These are phyloP conservation scores for Rhodeus uyekii DNA, from an alignment of 2,797 vertebrate genomes.

Conservation along the genomic window DNA sequence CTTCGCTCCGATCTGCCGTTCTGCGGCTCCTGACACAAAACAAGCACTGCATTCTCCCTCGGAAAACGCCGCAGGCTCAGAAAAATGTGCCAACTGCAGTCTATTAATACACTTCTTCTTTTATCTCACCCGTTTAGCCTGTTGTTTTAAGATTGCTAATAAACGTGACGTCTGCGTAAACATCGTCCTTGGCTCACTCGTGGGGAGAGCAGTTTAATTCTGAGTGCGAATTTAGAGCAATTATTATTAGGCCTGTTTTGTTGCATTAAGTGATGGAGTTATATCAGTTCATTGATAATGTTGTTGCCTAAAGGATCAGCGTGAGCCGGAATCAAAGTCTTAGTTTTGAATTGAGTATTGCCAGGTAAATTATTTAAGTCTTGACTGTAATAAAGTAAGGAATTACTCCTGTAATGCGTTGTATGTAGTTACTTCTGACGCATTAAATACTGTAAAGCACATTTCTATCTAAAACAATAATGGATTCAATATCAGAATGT, in stretches of 20 bases:
- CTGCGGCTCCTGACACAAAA: slow-evolving; percentile 16
- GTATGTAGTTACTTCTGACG: background rate
- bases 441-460: background rate
- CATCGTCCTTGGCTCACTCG: background rate
- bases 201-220: slow-evolving; percentile 13
- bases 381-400: background rate
- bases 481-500: background rate
- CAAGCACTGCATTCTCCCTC: slow-evolving; percentile 59
- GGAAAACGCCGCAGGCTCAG: slow-evolving; percentile 37
- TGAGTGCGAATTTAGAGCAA: background rate
- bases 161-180: slow-evolving; percentile 23
- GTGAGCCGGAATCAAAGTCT: background rate
- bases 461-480: background rate
- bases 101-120: slow-evolving; percentile 27
- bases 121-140: slow-evolving; percentile 23
- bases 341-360: background rate
- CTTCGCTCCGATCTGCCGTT: background rate
- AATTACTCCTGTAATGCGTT: background rate
- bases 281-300: background rate
- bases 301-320: background rate
- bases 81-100: slow-evolving; percentile 15
- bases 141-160: slow-evolving; percentile 36
- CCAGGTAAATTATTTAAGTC: too few relatives aligned
- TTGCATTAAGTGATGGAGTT: background rate
- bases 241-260: background rate